Evolutionary conservation across 1,140 invertebrate genomes (phyloP).

Genomic region (Eumeta japonica): DNA sequence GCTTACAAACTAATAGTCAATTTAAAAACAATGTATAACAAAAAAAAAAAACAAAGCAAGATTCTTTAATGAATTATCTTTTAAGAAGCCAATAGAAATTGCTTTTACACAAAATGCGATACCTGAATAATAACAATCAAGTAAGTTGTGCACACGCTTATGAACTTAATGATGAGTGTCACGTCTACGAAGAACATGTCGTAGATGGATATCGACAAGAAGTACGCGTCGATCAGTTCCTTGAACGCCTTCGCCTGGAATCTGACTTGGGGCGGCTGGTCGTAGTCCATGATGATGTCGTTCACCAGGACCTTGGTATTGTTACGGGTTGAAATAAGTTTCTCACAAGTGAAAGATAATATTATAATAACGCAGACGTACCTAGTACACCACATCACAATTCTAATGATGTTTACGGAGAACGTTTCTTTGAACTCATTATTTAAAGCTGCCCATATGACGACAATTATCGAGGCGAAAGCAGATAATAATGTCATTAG

Average conservation of each 20-base stretch:
- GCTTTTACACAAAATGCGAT: too few relatives aligned
- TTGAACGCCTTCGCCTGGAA: slow-evolving; percentile 35
- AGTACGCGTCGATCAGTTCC: slow-evolving; percentile 31
- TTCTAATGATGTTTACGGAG: slow-evolving; percentile 12
- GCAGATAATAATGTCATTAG: slow-evolving; percentile 28
- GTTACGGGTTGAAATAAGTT: slow-evolving; percentile 18
- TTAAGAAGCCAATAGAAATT: too few relatives aligned
- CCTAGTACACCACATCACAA: slow-evolving; percentile 20
- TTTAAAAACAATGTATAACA: too few relatives aligned
- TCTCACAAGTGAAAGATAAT: slow-evolving; percentile 28
- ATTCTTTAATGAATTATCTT: too few relatives aligned
- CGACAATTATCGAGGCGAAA: slow-evolving; percentile 27
- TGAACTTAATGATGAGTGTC: slow-evolving; percentile 30
- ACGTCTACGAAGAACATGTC: slow-evolving; percentile 34
- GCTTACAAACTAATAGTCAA: too few relatives aligned
- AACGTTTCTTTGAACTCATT: slow-evolving; percentile 12
- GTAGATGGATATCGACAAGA: slow-evolving; percentile 24
- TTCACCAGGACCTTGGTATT: slow-evolving; percentile 26
- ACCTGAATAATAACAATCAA: slow-evolving; percentile 36
- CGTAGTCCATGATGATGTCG: slow-evolving; percentile 34
- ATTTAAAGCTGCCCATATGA: slow-evolving; percentile 29
- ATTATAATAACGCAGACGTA: slow-evolving; percentile 21
- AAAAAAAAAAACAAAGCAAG: too few relatives aligned
- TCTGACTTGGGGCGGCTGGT: slow-evolving; percentile 21
- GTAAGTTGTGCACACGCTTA: slow-evolving; percentile 31